A percentile compares a stretch with the other conserved stretches of the same genome.
phyloP scores from a whole-genome alignment of 2,888 invertebrate genomes.

The Stenoptilia bipunctidactyla region DNA sequence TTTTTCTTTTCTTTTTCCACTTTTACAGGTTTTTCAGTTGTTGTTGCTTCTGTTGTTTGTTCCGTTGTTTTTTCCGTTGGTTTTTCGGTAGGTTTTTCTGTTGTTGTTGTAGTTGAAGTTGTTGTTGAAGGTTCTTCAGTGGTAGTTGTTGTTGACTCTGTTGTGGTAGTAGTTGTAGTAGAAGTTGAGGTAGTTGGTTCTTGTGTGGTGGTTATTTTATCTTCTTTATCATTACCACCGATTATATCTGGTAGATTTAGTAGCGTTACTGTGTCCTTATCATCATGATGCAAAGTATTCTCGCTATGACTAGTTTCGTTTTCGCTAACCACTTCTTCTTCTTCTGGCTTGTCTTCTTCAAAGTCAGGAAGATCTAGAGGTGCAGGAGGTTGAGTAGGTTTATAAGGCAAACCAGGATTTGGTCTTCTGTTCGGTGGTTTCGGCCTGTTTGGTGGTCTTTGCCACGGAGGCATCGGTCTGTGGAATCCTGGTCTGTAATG shows the following conservation, averaged over 20 bases:
- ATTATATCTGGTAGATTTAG: constrained; percentile 25
- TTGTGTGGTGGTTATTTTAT: constrained; percentile 26
- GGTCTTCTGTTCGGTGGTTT: constrained; percentile 64
- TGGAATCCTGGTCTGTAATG: constrained; percentile 71
- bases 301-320: constrained; percentile 48
- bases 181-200: constrained; percentile 25
- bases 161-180: constrained; percentile 26
- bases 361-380: constrained; percentile 40
- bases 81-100: constrained; percentile 21
- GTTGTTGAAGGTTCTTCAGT: constrained; percentile 21
- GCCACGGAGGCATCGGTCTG: constrained; percentile 77
- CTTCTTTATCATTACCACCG: constrained; percentile 33
- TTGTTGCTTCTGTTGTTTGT: constrained; percentile 40
- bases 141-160: constrained; percentile 22
- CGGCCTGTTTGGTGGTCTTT: constrained; percentile 73
- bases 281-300: constrained; percentile 41
- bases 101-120: constrained; percentile 22
- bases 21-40: constrained; percentile 36
- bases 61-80: constrained; percentile 25
- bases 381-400: constrained; percentile 69
- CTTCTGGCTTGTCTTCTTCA: constrained; percentile 33
- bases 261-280: constrained; percentile 23
- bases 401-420: constrained; percentile 72
- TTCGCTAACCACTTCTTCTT: constrained; percentile 37
- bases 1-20: constrained; percentile 27